These are phyloP conservation scores for Sympetrum striolatum DNA, from an alignment of 2,888 invertebrate genomes.

Conservation along the genomic window DNA sequence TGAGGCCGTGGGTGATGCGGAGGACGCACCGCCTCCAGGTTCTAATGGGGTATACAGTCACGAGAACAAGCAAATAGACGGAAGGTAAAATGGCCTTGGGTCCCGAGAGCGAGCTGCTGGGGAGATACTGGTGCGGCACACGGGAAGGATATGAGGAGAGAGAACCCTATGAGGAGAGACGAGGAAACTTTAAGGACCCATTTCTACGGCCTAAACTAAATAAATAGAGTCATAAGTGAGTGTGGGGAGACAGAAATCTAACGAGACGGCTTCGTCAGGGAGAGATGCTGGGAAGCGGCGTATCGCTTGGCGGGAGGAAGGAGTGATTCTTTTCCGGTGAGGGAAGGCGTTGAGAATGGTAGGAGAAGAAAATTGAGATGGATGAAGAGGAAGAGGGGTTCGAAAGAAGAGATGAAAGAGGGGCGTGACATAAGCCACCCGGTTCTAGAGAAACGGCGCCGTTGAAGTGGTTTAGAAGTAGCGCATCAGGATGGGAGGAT, in stretches of 20 bases:
- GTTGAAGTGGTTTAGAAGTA: not conserved
- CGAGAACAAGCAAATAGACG: not conserved
- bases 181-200: not conserved
- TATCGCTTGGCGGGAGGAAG: not conserved
- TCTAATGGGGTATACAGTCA: not conserved
- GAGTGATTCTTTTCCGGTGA: not conserved
- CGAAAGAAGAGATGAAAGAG: not conserved
- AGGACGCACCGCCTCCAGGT: not conserved
- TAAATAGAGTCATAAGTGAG: conserved; percentile 26
- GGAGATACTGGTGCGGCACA: not conserved
- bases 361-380: not conserved
- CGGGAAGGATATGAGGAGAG: not conserved
- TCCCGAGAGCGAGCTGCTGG: not conserved
- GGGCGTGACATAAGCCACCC: not conserved
- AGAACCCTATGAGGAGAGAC: not conserved
- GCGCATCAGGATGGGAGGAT: not conserved
- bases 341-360: not conserved
- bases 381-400: not conserved
- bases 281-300: not conserved
- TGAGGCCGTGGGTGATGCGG: not conserved
- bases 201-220: not conserved
- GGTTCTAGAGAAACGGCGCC: not conserved
- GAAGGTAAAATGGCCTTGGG: not conserved
- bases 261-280: not conserved
- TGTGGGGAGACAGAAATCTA: not conserved